These are phyloP conservation scores for Nematolebias whitei DNA, from an alignment of 2,113 vertebrate genomes.

Conservation along the genomic window DNA sequence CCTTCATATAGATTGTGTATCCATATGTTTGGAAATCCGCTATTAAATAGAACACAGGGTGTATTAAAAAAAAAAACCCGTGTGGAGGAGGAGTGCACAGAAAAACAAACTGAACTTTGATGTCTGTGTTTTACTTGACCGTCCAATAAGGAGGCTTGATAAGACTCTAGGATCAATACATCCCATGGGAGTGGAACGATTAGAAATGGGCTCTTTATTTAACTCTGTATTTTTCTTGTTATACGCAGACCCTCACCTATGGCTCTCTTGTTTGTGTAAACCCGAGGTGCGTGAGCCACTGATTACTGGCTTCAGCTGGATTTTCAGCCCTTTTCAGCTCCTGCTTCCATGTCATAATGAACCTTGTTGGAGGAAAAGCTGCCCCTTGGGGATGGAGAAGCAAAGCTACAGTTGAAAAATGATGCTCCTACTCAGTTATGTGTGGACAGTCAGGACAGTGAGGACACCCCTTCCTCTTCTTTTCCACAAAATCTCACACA, in stretches of 20 bases:
- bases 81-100: conserved; percentile 30
- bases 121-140: conserved; percentile 60
- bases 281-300: conserved; percentile 16
- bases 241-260: conserved; percentile 8
- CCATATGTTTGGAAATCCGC: conserved; percentile 37
- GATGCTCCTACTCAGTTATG: conserved; percentile 56
- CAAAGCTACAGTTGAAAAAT: conserved; percentile 54
- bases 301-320: conserved; percentile 40
- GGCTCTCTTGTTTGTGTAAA: conserved; percentile 20
- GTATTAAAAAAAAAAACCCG: no score
- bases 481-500: not conserved
- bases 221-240: conserved; percentile 14
- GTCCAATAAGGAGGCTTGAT: conserved; percentile 50
- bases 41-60: conserved; percentile 55
- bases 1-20: conserved; percentile 42
- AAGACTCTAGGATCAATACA: conserved; percentile 68
- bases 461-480: not conserved
- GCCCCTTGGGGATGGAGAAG: conserved; percentile 44
- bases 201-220: conserved; percentile 30
- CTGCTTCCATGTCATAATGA: conserved; percentile 61
- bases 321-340: conserved; percentile 43
- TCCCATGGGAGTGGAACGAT: conserved; percentile 43
- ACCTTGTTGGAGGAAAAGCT: conserved; percentile 53
- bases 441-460: conserved; percentile 17
- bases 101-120: conserved; percentile 66